Conservation (phyloP, 2,888 invertebrate species). For the Scaptomyza tumidula region DNA sequence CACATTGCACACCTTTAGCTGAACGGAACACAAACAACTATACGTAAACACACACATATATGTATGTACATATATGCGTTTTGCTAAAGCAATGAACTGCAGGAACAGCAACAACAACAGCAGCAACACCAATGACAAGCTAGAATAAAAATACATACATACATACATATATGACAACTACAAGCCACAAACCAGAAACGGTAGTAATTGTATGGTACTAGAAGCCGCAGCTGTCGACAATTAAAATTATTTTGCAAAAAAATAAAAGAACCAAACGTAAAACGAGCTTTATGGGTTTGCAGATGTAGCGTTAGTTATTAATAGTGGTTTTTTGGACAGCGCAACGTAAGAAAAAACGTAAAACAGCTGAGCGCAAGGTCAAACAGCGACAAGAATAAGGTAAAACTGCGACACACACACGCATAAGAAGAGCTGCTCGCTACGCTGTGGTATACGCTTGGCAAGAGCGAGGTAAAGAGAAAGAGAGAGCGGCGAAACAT, state of each 20-base stretch:
- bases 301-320: slow-evolving; percentile 6
- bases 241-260: slow-evolving; percentile 34
- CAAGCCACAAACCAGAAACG: neutral
- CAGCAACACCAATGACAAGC: neutral
- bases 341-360: slow-evolving; percentile 10
- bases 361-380: slow-evolving; percentile 52
- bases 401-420: slow-evolving; percentile 7
- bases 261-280: slow-evolving; percentile 20
- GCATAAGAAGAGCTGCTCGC: neutral
- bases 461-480: neutral
- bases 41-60: slow-evolving; percentile 2
- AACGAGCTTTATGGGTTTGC: slow-evolving; percentile 8
- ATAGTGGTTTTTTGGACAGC: slow-evolving; percentile 3
- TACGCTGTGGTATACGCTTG: neutral
- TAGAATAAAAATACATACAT: neutral
- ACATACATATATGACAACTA: neutral
- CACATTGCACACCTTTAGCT: slow-evolving; percentile 30
- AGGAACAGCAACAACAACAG: slow-evolving; percentile 20
- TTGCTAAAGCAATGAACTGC: slow-evolving; percentile 8
- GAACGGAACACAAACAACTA: neutral
- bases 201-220: slow-evolving; percentile 25
- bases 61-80: neutral
- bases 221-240: slow-evolving; percentile 21
- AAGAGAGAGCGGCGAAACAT: neutral
- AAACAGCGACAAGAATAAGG: slow-evolving; percentile 15